A percentile compares a stretch with the other conserved stretches of the same genome.
These are phyloP conservation scores for Stichodactyla helianthus DNA, from an alignment of 64 coral and sea anemone species.

Conservation along the genomic window DNA sequence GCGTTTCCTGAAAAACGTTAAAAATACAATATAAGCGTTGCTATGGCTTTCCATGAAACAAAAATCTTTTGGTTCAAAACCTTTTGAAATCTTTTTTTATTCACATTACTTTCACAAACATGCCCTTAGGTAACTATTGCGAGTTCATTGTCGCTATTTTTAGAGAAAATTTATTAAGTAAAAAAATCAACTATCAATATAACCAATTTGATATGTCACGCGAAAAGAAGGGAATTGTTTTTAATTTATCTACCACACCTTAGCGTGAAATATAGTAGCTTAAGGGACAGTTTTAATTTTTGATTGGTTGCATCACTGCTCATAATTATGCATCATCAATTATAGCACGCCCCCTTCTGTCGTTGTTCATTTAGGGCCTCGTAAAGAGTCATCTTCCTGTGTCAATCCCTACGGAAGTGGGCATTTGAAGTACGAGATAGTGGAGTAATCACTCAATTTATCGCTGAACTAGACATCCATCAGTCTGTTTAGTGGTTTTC, in stretches of 20 bases:
- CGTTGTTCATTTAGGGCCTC: conserved; percentile 3
- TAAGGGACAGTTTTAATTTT: neutral
- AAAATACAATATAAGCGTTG: neutral
- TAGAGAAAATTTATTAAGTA: neutral
- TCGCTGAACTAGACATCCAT: conserved; percentile 16
- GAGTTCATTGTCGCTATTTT: neutral
- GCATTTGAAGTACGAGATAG: conserved; percentile 2
- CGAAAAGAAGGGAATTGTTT: neutral
- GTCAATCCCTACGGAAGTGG: conserved; percentile 13
- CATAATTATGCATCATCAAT: neutral
- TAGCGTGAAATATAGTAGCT: neutral
- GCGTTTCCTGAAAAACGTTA: neutral
- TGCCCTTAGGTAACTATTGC: neutral
- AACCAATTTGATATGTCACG: neutral
- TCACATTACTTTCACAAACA: neutral
- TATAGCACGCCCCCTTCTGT: neutral
- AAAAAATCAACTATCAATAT: neutral
- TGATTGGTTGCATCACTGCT: conserved; percentile 6
- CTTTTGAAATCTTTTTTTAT: neutral
- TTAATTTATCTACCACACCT: neutral
- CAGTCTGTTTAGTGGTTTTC: conserved; percentile 8
- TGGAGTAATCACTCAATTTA: neutral
- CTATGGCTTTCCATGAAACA: neutral
- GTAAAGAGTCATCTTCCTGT: conserved; percentile 15
- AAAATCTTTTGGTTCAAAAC: neutral